phyloP scores from a whole-genome alignment of 2,113 vertebrate genomes.

The Eira barbara region DNA sequence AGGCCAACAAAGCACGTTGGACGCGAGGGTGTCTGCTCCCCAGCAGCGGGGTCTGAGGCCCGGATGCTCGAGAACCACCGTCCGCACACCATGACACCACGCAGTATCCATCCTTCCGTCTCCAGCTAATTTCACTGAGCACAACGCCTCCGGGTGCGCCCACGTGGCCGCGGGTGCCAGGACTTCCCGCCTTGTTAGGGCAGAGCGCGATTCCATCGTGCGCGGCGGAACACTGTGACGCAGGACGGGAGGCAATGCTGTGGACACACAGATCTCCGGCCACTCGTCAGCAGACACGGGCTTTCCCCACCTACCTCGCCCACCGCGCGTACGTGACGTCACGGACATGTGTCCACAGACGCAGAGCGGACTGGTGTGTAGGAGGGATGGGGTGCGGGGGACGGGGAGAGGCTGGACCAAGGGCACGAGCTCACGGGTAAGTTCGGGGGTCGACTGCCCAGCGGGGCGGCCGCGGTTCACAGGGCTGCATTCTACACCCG shows the following conservation, averaged over 20 bases:
- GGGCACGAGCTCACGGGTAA: fast-evolving
- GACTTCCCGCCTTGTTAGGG: too few relatives aligned
- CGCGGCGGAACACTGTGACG: fast-evolving
- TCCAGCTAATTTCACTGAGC: not conserved
- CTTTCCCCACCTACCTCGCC: too few relatives aligned
- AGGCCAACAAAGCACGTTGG: not conserved
- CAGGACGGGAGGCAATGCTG: fast-evolving
- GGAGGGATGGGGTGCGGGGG: not conserved
- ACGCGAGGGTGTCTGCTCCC: not conserved
- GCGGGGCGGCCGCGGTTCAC: not conserved
- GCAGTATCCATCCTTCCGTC: fast-evolving
- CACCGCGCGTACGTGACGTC: too few relatives aligned
- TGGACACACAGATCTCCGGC: not conserved
- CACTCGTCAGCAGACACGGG: not conserved
- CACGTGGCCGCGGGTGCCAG: too few relatives aligned
- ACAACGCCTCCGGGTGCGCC: not conserved
- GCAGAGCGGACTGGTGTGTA: not conserved
- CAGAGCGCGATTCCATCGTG: not conserved
- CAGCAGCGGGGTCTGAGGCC: slow-evolving; percentile 36
- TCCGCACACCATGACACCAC: fast-evolving
- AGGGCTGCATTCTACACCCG: fast-evolving
- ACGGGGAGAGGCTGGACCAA: too few relatives aligned
- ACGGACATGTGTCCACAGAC: too few relatives aligned
- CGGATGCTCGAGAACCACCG: not conserved
- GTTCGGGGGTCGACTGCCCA: not conserved